A percentile compares a stretch with the other conserved stretches of the same genome.
These are phyloP conservation scores for Sterrhoptilus dennistouni DNA, from an alignment of 2,113 vertebrate species.

Conservation along the genomic window DNA sequence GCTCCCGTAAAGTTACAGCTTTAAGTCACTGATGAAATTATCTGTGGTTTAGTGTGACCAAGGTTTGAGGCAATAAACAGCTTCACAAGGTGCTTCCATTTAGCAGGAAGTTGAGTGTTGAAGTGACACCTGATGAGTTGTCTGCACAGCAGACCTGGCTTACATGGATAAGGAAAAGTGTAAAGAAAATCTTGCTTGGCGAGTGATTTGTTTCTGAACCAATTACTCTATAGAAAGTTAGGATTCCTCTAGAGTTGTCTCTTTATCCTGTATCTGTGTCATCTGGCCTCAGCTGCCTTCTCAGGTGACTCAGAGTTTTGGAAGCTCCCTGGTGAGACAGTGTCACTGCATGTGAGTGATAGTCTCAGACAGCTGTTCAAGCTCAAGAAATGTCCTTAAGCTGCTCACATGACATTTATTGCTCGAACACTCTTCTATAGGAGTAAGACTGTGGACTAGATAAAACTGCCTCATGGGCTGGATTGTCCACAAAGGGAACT, in stretches of 20 bases:
- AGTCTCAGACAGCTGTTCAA: neutral
- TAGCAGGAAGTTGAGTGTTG: neutral
- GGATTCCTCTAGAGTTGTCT: neutral
- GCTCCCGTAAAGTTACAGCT: neutral
- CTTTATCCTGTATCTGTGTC: neutral
- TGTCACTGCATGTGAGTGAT: neutral
- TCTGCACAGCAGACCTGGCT: neutral
- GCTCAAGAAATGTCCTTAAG: neutral
- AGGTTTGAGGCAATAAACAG: neutral
- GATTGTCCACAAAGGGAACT: neutral
- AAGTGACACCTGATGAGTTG: neutral
- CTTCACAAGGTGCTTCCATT: neutral
- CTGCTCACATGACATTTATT: neutral
- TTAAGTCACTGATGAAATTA: neutral
- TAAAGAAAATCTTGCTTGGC: neutral
- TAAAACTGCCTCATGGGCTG: neutral
- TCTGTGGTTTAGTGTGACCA: neutral
- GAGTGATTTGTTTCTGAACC: neutral
- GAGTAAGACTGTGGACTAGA: neutral
- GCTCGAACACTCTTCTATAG: neutral
- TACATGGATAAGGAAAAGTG: neutral
- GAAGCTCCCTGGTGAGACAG: neutral
- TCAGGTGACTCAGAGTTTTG: neutral
- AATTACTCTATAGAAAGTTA: neutral
- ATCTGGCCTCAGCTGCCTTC: neutral